These are phyloP conservation scores for Dasypus novemcinctus DNA, from an alignment of 2,113 vertebrate species.

Conservation along the genomic window DNA sequence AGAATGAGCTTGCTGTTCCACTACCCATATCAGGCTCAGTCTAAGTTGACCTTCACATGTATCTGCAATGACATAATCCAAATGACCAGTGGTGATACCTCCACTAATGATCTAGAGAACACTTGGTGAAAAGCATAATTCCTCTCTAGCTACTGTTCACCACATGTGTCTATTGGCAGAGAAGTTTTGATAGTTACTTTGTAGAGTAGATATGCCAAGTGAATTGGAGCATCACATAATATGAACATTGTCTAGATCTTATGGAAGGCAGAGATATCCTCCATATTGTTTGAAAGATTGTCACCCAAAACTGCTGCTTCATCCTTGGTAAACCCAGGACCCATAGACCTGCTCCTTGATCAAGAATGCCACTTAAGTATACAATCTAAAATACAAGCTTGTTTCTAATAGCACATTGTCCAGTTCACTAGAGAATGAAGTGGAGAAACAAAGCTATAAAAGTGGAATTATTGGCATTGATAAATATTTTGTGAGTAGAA, in stretches of 20 bases:
- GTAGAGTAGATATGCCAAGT: neutral
- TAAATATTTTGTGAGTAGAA: neutral
- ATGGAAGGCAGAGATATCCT: too few relatives aligned
- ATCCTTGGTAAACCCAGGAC: neutral
- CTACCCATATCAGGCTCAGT: neutral
- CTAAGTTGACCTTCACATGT: neutral
- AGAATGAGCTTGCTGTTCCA: neutral
- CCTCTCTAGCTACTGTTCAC: accelerated
- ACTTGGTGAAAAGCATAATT: neutral
- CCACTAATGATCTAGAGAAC: neutral
- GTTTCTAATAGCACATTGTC: neutral
- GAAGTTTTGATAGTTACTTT: neutral
- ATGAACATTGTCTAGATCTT: neutral
- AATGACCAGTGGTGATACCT: neutral
- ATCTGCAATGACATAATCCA: neutral
- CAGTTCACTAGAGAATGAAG: neutral
- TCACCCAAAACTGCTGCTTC: neutral
- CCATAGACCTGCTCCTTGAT: neutral
- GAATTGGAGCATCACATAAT: neutral
- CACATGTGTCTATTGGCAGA: neutral
- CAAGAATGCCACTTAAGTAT: neutral
- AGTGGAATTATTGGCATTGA: neutral
- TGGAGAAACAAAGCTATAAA: neutral
- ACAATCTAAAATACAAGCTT: neutral
- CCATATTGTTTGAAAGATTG: neutral